phyloP scores from a whole-genome alignment of 2,888 invertebrate genomes.

The Ichneumon xanthorius region DNA sequence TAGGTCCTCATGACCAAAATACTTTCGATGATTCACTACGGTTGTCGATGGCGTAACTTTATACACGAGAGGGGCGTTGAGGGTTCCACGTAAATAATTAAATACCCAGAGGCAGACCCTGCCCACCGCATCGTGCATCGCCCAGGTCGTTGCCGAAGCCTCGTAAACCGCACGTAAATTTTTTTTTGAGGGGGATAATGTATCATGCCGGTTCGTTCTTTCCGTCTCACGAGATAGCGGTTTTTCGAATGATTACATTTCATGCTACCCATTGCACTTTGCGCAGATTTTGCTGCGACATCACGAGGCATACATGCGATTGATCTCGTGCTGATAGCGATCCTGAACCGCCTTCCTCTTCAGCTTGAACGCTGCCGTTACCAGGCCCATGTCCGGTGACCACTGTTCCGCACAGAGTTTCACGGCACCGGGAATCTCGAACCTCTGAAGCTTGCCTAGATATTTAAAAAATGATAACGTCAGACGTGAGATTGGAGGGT shows the following conservation, averaged over 20 bases:
- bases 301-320: constrained; percentile 97
- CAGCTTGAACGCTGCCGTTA: constrained; percentile 99
- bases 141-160: not conserved
- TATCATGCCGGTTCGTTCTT: constrained; percentile 9
- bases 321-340: constrained; percentile 96
- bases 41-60: constrained; percentile 38
- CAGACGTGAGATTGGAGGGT: not conserved
- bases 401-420: constrained; percentile 96
- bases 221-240: constrained; percentile 23
- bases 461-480: constrained; percentile 31
- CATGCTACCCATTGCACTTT: constrained; percentile 60
- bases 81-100: constrained; percentile 33
- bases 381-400: constrained; percentile 98
- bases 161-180: constrained; percentile 9
- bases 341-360: constrained; percentile 98
- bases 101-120: constrained; percentile 37
- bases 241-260: constrained; percentile 48
- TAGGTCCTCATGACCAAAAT: constrained; percentile 47
- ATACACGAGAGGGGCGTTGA: not conserved
- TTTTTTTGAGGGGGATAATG: too few relatives aligned
- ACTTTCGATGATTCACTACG: constrained; percentile 60
- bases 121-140: constrained; percentile 2
- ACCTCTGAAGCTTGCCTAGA: constrained; percentile 93
- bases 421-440: constrained; percentile 96
- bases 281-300: constrained; percentile 73